Evolutionary conservation across 2,797 vertebrate species (phyloP), one percentile per base, ranked within the genome.

Genomic region (Lophius americanus): DNA sequence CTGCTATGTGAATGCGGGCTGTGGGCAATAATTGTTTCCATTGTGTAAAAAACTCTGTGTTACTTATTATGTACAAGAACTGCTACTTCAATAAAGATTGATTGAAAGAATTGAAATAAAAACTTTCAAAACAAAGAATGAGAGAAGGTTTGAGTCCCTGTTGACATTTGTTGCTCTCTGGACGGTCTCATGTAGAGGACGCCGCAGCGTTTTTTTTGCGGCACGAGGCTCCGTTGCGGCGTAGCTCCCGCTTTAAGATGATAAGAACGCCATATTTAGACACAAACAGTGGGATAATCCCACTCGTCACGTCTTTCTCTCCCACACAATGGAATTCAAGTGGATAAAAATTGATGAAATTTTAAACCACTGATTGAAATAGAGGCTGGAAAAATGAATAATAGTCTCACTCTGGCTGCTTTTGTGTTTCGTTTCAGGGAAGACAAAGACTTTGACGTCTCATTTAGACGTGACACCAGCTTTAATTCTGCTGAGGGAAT

Each of bases 331-430:
- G 4, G 36, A 9, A 37, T 14, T 13, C 39, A 0, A 66, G 54
- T 6, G 38, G 38, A 12, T 51, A 44, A 54, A 54, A 54, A 47
- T 7, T 12, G 35, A 54, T 47, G 36, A 68, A 33, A 59, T 46
- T n/a, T 23, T 32, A 58, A 55, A 51, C 38, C 38, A 11, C 23
- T 1, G 39, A 46, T 9, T 38, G 7, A 37, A 53, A 35, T 32
- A 35, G 42, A 47, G 47, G 10, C n/a, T 38, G 42, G 23, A 12
- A 44, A 53, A 53, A 44, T 52, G 9, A 39, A 60, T 23, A 23
- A 60, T 9, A 4, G 47, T 60, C n/a, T 49, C 2, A 8, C 8
- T 6, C 37, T 2, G 5, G 3, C 13, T 6, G 14, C 9, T 7
- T 38, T 39, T 12, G 7, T 7, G 14, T 6, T 7, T 11, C 32